Percentiles rank a stretch among this genome's conserved stretches.
Evolutionary conservation across 2,888 invertebrate genomes (phyloP).

Genomic region (Meta bourneti): DNA sequence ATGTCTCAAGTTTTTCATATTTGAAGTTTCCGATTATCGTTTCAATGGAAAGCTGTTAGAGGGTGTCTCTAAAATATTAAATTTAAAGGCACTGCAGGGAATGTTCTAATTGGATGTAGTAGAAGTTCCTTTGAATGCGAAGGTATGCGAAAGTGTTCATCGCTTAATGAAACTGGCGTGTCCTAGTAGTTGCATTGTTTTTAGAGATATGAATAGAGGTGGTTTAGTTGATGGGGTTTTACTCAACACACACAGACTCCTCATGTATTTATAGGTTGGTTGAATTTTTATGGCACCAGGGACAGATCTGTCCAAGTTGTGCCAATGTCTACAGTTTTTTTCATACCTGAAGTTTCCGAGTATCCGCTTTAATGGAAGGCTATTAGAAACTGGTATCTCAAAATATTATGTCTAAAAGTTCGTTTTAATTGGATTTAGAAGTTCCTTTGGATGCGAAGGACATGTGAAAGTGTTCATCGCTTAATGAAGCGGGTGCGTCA

Average conservation of each 20-base stretch:
- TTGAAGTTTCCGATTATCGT: constrained; percentile 62
- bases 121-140: too few relatives aligned
- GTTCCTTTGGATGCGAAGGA: not conserved
- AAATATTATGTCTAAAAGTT: too few relatives aligned
- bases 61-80: not conserved
- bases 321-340: not conserved
- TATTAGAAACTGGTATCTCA: constrained; percentile 1
- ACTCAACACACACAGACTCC: too few relatives aligned
- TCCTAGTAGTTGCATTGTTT: too few relatives aligned
- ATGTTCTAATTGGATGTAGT: too few relatives aligned
- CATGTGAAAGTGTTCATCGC: not conserved
- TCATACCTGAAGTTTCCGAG: constrained; percentile 52
- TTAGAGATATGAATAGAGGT: too few relatives aligned
- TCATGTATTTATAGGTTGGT: too few relatives aligned
- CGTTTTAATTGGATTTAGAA: not conserved
- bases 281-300: too few relatives aligned
- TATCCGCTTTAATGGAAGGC: constrained; percentile 34
- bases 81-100: not conserved
- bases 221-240: too few relatives aligned
- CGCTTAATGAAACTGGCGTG: too few relatives aligned
- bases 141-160: too few relatives aligned
- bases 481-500: not conserved
- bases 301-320: too few relatives aligned
- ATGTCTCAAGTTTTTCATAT: not conserved
- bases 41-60: constrained; percentile 20